phyloP scores from a whole-genome alignment of 2,888 invertebrate species.

The Trileptium ribeirensis region DNA sequence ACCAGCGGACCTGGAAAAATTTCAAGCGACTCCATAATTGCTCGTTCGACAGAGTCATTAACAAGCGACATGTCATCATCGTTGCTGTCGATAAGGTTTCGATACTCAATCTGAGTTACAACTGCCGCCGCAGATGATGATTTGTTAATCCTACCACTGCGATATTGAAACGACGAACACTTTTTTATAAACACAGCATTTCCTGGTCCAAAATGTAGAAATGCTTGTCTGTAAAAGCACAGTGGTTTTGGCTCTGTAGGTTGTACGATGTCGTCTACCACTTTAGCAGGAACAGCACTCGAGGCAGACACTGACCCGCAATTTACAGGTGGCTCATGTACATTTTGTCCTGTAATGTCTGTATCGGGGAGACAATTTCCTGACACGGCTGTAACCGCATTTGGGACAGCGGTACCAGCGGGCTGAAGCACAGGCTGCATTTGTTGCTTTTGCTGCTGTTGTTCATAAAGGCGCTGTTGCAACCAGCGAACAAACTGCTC shows the following conservation, averaged over 20 bases:
- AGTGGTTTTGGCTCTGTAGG: neutral
- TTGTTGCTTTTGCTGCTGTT: neutral
- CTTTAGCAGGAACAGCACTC: neutral
- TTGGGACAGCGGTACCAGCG: neutral
- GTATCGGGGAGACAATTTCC: too few species aligned
- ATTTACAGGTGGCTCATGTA: neutral
- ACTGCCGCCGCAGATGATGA: neutral
- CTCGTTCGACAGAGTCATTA: neutral
- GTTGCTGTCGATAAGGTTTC: neutral
- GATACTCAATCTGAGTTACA: neutral
- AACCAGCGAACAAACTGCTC: slow-evolving; percentile 13
- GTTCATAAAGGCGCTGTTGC: slow-evolving; percentile 1
- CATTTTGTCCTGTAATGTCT: neutral
- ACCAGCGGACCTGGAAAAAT: slow-evolving; percentile 7
- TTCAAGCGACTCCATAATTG: neutral
- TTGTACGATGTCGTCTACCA: neutral
- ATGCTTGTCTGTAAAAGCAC: neutral
- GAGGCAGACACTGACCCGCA: neutral
- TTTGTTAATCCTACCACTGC: too few species aligned
- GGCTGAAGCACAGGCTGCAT: neutral
- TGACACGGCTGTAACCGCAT: neutral
- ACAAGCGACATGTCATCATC: neutral
- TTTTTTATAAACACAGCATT: neutral
- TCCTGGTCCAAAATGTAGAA: neutral
- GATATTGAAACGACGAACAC: neutral